Conservation (phyloP, 2,888 invertebrate genomes). For the Melinopterus prodromus region DNA sequence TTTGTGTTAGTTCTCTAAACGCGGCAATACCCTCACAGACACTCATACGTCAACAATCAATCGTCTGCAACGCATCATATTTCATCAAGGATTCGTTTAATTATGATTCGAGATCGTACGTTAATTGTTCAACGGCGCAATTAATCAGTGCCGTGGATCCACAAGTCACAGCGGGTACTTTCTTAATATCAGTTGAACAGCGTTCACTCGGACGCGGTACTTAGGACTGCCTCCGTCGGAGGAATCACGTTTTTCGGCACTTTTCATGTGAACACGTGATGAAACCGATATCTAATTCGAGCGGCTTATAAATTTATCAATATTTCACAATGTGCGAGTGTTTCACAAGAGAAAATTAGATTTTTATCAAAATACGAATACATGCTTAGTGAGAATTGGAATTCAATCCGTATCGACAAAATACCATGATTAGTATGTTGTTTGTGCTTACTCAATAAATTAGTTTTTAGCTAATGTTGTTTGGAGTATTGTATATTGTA, state of each 20-base stretch:
- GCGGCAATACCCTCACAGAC: slow-evolving; percentile 12
- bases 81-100: slow-evolving; percentile 40
- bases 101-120: slow-evolving; percentile 35
- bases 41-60: slow-evolving; percentile 24
- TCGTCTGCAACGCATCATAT: slow-evolving; percentile 34
- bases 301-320: neutral
- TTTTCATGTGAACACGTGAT: slow-evolving; percentile 26
- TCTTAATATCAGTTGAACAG: slow-evolving; percentile 29
- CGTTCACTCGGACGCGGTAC: neutral
- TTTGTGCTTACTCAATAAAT: no score
- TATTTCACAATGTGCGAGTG: neutral
- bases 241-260: slow-evolving; percentile 26
- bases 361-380: neutral
- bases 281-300: slow-evolving; percentile 9
- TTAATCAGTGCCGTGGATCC: slow-evolving; percentile 37
- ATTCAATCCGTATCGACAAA: no score
- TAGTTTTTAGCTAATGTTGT: no score
- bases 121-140: slow-evolving; percentile 43
- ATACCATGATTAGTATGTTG: no score
- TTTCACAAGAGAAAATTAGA: neutral
- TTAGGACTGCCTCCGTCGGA: slow-evolving; percentile 13
- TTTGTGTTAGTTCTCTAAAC: slow-evolving; percentile 13
- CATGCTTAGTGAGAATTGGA: neutral
- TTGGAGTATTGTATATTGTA: no score
- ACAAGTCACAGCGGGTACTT: slow-evolving; percentile 36